Base-by-base conservation (phyloP, 1,140 invertebrate genomes). In the Euwallacea similis region DNA sequence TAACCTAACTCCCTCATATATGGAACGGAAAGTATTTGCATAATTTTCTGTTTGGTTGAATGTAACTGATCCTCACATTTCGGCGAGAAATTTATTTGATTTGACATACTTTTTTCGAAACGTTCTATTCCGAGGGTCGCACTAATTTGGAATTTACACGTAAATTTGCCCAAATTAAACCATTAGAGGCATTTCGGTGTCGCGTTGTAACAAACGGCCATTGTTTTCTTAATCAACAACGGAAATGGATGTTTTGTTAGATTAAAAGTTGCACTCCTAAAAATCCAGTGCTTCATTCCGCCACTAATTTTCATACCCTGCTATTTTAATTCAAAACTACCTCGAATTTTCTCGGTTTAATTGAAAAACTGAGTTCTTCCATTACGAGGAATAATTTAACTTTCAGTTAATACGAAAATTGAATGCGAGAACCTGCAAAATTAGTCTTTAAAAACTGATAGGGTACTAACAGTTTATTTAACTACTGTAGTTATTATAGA, bases 121-220 rank as follows among this genome's bases (percentile, higher is more conserved):
- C 21, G 21, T 33, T 33, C 21, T 33, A 33, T 33, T 33, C 21
- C 7, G 33, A 16, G 13, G 44, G n/a, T 46, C 47, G 61, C 33
- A 63, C 47, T 66, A 66, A 66, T 66, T 66, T 56, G 53, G 46
- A 43, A 44, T 66, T 66, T 66, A 66, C 54, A 66, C 64, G 42
- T 44, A 33, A 66, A 66, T 66, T 66, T 66, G 53, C 64, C 55
- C 64, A 66, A 66, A 66, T 66, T 66, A 66, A 66, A 66, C 64
- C 64, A 66, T 66, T 56, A 66, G 53, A 58, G 64, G 33, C 54
- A 66, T 66, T 66, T 56, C 50, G 47, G 53, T 66, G 64, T 66
- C 53, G 42, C 64, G 15, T 43, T 54, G 54, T 55, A 66, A 66
- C 53, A 66, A 56, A 66, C 42, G 11, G 33, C 2, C 64, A 44